Evolutionary conservation across 2,888 invertebrate genomes (phyloP), one percentile per base, ranked within the genome.

Genomic region (Abrostola tripartita): DNA sequence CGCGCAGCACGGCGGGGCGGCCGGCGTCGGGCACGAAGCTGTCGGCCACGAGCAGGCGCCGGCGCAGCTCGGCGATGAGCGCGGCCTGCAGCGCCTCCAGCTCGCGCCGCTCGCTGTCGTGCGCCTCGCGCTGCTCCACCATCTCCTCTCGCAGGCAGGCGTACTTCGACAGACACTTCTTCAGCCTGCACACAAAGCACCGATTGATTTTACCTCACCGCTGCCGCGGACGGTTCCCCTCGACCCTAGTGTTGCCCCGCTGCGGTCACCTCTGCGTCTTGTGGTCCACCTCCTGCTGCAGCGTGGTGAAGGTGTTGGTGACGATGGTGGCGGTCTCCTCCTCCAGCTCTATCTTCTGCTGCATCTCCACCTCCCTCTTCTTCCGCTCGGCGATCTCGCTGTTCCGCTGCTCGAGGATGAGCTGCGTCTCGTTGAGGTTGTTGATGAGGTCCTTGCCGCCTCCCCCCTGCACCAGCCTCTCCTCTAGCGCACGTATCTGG

Each of bases 281-380:
- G 63, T 98, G 97, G 86, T 99, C 99, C 1, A 99, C 99, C 92
- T 99, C 99, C 88, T 99, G 99, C 86, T 99, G 98, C 62, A 99
- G 93, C 56, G 97, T 98, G 8, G 98, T 96, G 85, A 98, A 99
- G 0, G 98, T 99, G 85, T 97, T 98, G 63, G 97, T 97, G 61
- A 99, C 96, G 84, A 98, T 99, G 54, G 97, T 95, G 11, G 98
- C 98, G 12, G 97, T 98, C 88, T 99, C 98, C 88, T 99, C 99
- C 88, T 99, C 98, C 81, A 98, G 95, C 85, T 99, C 99, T 58
- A 99, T 95, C 85, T 97, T 97, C 90, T 99, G 98, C 85, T 98
- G 97, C 96, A 99, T 99, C 92, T 99, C 99, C 60, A 99, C 97
- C 78, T 95, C 96, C 66, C 99, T 96, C 85, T 99, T 96, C 93